Conservation (phyloP, 2,797 vertebrate species). For the Salmo trutta region DNA sequence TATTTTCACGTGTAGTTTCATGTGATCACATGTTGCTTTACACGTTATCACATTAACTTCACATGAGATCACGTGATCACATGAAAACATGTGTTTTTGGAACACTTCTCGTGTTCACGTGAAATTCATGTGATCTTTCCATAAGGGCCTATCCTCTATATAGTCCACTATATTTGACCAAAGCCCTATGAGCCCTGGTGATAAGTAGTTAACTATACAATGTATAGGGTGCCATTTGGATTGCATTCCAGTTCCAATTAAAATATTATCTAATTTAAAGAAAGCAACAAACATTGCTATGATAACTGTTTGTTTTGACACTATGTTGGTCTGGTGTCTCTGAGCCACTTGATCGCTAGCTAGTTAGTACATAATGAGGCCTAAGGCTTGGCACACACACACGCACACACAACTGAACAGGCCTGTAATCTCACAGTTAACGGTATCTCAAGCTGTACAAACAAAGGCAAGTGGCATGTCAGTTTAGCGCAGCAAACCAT, state of each 20-base stretch:
- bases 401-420: neutral
- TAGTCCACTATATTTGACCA: too few relatives aligned
- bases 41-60: too few relatives aligned
- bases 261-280: neutral
- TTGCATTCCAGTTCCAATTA: neutral
- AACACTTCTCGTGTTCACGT: too few relatives aligned
- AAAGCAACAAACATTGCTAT: neutral
- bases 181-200: neutral
- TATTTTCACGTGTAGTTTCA: too few relatives aligned
- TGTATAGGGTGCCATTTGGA: neutral
- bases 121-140: too few relatives aligned
- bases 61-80: too few relatives aligned
- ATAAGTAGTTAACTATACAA: neutral
- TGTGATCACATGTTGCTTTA: too few relatives aligned
- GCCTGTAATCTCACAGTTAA: slow-evolving; percentile 4
- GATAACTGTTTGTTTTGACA: neutral
- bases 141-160: too few relatives aligned
- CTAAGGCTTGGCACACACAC: slow-evolving; percentile 2
- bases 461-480: slow-evolving; percentile 53
- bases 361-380: neutral
- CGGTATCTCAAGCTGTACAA: slow-evolving; percentile 53
- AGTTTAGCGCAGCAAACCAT: slow-evolving; percentile 32
- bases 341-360: neutral
- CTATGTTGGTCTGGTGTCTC: neutral
- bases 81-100: too few relatives aligned